A percentile compares a stretch with the other conserved stretches of the same genome.
Conservation (phyloP, 92 coral and sea anemone genomes). For the Desmophyllum pertusum region DNA sequence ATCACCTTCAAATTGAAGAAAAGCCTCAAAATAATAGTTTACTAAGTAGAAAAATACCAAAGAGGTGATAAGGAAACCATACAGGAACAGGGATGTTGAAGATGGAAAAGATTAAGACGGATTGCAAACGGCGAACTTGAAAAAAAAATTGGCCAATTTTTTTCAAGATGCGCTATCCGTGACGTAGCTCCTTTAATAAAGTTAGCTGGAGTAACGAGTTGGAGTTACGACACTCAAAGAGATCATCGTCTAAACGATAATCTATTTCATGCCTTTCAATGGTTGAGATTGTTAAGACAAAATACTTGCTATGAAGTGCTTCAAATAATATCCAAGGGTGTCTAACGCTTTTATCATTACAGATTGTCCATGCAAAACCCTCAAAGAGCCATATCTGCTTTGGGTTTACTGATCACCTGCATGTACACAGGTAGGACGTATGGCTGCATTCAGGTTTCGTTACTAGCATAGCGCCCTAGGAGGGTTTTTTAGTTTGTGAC, state of each 20-base stretch:
- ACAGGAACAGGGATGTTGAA: too few relatives aligned
- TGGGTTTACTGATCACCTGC: constrained; percentile 87
- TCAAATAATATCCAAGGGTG: neutral
- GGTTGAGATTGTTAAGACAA: neutral
- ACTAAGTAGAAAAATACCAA: too few relatives aligned
- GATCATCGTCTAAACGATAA: neutral
- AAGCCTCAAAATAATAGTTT: too few relatives aligned
- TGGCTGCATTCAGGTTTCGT: neutral
- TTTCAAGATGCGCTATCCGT: too few relatives aligned
- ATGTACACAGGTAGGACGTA: constrained; percentile 88
- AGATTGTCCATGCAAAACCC: constrained; percentile 96
- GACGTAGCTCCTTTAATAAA: neutral
- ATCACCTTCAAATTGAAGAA: too few relatives aligned
- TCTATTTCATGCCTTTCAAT: neutral
- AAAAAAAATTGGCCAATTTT: too few relatives aligned
- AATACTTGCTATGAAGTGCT: neutral
- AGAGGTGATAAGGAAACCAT: too few relatives aligned
- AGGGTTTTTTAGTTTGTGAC: neutral
- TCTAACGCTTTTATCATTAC: constrained; percentile 25
- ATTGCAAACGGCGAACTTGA: too few relatives aligned
- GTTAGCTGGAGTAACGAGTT: too few relatives aligned
- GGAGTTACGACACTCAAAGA: neutral
- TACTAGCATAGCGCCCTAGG: neutral
- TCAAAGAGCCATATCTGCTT: constrained; percentile 93
- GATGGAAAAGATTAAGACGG: too few relatives aligned